Evolutionary conservation across 2,888 invertebrate species (phyloP), one percentile per base, ranked within the genome.

Genomic region (Cephus pulcher): DNA sequence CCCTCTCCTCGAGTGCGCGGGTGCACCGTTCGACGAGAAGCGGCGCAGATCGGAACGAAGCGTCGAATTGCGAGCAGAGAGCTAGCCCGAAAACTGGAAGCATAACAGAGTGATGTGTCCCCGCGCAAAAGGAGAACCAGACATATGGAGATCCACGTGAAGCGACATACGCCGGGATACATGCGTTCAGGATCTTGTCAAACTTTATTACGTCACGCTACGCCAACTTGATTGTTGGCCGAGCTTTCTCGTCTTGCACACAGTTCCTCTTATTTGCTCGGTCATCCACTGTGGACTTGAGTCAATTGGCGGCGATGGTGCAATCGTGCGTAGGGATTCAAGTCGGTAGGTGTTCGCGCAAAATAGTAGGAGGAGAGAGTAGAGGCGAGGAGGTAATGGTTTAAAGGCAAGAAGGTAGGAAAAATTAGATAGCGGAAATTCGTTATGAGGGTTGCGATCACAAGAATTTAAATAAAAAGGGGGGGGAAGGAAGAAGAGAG

Each of bases 31-130:
- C 93, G 37, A 95, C 92, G 73, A 95, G 91, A 80, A 92, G 88
- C 23, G 96, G 96, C 11, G 95, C 95, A 77, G 93, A 92, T 73
- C 92, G 90, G 78, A 93, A 93, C 70, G 91, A 87, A 12, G 93
- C 91, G 85, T 93, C 93, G 88, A 95, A 95, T 89, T 95, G 95
- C 75, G 93, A 92, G 85, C 94, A 94, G 79, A 96, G 91, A 35
- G 94, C 94, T 80, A 94, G 92, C 33, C 95, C 95, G 89, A 95
- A 95, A 82, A 94, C 92, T 86, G 92, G 85, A 87, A 87, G 15
- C 4, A 71, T 11, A 33, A 71, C 40, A 56, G 40, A 56, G 2
- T 0, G 23, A 56, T 56, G 23, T 56, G 40, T 56, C 40, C 40
- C 23, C 40, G 40, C 6, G 6, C 15, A 1, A 40, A 40, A 40